These are phyloP conservation scores for Hydropotes inermis DNA, from an alignment of 2,113 vertebrate species.

Conservation along the genomic window DNA sequence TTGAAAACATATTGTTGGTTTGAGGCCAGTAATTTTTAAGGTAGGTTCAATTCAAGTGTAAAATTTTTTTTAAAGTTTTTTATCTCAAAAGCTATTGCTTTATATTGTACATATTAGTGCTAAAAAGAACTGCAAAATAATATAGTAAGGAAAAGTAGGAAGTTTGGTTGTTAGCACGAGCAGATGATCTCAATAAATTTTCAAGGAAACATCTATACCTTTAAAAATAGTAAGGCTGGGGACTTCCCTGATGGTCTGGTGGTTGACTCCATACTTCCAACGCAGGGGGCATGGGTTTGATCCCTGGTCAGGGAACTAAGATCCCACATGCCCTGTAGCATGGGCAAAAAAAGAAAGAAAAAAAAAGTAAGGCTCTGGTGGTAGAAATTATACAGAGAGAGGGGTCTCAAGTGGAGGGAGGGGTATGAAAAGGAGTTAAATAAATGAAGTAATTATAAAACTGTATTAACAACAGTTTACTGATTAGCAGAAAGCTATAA, in stretches of 20 bases:
- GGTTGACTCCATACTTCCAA: neutral
- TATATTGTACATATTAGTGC: neutral
- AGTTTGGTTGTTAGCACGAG: neutral
- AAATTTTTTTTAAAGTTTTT: neutral
- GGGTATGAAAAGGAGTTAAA: neutral
- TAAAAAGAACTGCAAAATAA: neutral
- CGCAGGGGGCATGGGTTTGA: accelerated
- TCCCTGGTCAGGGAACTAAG: neutral
- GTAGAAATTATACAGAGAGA: neutral
- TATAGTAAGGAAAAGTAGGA: neutral
- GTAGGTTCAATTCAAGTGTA: slow-evolving; percentile 4
- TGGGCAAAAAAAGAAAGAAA: neutral
- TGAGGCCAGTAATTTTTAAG: slow-evolving; percentile 35
- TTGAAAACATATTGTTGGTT: slow-evolving; percentile 58
- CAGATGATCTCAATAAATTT: neutral
- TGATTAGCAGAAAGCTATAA: neutral
- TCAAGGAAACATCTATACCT: neutral
- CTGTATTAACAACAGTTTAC: neutral
- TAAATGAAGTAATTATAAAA: neutral
- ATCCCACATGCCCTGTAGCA: neutral
- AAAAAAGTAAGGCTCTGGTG: neutral
- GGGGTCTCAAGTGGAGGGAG: neutral
- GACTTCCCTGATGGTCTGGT: neutral
- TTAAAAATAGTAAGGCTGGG: neutral
- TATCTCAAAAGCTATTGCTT: neutral